These are phyloP conservation scores for Pongo abelii DNA, from an alignment of 2,113 vertebrate genomes.

Conservation along the genomic window DNA sequence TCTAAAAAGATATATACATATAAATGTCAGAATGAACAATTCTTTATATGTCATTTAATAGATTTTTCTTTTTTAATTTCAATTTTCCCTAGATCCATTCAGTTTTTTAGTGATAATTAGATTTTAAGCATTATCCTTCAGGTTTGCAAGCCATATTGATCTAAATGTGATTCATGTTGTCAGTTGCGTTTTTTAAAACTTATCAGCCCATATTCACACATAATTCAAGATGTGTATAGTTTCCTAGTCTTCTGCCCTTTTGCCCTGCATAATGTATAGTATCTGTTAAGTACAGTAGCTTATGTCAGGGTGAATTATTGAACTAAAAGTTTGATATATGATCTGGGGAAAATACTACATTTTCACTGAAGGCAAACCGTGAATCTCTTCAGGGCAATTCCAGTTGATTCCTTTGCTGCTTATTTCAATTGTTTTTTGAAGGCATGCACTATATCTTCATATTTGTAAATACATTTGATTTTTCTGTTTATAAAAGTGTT, in stretches of 20 bases:
- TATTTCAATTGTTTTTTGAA: conserved; percentile 37
- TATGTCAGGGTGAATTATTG: conserved; percentile 68
- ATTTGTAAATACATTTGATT: background rate
- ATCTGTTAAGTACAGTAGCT: conserved; percentile 60
- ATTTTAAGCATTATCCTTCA: conserved; percentile 63
- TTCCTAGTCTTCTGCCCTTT: conserved; percentile 60
- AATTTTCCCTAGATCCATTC: conserved; percentile 43
- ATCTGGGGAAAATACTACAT: conserved; percentile 52
- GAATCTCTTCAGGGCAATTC: conserved; percentile 49
- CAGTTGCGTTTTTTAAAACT: conserved; percentile 51
- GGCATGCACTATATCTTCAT: background rate
- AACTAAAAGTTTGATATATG: conserved; percentile 67
- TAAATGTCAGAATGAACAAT: conserved; percentile 49
- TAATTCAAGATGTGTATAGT: conserved; percentile 27
- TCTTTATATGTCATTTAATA: conserved; percentile 33
- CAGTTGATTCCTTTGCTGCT: conserved; percentile 14
- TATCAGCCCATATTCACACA: conserved; percentile 29
- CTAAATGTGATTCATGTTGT: conserved; percentile 56
- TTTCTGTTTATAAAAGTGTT: background rate
- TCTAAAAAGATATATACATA: conserved; percentile 41
- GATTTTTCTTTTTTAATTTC: conserved; percentile 68
- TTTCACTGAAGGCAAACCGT: conserved; percentile 62
- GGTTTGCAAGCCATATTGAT: conserved; percentile 59
- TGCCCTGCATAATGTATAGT: conserved; percentile 60
- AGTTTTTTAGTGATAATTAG: conserved; percentile 41